These are phyloP conservation scores for Porites divaricata DNA, from an alignment of 92 coral and sea anemone genomes.

Conservation along the genomic window DNA sequence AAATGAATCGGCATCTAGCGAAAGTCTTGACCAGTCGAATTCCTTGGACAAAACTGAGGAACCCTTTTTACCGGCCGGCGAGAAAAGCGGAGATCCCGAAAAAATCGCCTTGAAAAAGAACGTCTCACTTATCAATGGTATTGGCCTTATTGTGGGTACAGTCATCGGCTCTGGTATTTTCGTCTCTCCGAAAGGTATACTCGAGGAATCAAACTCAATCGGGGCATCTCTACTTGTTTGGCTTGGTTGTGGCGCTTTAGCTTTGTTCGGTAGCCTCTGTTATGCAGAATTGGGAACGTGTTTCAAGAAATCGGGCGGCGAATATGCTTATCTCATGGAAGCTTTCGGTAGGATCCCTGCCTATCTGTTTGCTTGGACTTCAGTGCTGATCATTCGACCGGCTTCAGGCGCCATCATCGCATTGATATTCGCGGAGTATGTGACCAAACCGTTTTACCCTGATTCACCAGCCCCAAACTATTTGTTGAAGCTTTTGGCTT, in stretches of 20 bases:
- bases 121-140: slow-evolving; percentile 79
- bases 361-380: slow-evolving; percentile 94
- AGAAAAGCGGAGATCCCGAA: slow-evolving; percentile 13
- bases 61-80: slow-evolving; percentile 53
- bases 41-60: slow-evolving; percentile 55
- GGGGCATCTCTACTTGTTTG: slow-evolving; percentile 87
- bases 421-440: slow-evolving; percentile 93
- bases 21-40: slow-evolving; percentile 42
- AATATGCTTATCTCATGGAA: slow-evolving; percentile 88
- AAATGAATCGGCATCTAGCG: slow-evolving; percentile 45
- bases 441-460: slow-evolving; percentile 95
- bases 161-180: slow-evolving; percentile 98
- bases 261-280: slow-evolving; percentile 91
- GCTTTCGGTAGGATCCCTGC: slow-evolving; percentile 94
- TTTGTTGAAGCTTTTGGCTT: slow-evolving; percentile 85
- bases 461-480: slow-evolving; percentile 73
- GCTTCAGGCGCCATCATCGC: slow-evolving; percentile 95
- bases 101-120: slow-evolving; percentile 74
- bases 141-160: slow-evolving; percentile 94
- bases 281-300: slow-evolving; percentile 93
- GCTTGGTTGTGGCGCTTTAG: slow-evolving; percentile 90
- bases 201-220: slow-evolving; percentile 71
- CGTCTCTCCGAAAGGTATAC: slow-evolving; percentile 93
- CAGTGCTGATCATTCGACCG: slow-evolving; percentile 90
- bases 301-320: slow-evolving; percentile 91